Conservation (phyloP, 2,797 vertebrate genomes). For the Diceros bicornis region DNA sequence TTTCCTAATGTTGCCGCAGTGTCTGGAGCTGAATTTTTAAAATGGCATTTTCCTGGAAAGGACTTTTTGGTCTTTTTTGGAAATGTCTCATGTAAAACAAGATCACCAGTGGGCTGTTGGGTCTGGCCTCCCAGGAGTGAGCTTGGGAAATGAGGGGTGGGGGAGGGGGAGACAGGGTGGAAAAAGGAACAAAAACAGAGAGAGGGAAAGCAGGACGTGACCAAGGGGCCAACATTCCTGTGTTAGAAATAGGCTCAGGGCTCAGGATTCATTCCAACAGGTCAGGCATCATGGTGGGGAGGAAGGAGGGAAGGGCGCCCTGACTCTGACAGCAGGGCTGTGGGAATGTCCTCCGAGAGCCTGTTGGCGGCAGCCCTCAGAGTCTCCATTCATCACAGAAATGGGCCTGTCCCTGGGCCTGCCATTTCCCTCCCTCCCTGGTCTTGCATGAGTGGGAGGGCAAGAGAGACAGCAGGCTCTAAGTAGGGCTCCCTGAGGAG, state of each 20-base stretch:
- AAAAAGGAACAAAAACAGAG: slow-evolving; percentile 59
- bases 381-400: slow-evolving; percentile 1
- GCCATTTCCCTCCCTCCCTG: neutral
- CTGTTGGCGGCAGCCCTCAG: neutral
- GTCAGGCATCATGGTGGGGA: neutral
- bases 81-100: slow-evolving; percentile 84
- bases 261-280: slow-evolving; percentile 11
- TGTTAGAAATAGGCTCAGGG: slow-evolving; percentile 27
- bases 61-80: slow-evolving; percentile 83
- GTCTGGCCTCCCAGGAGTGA: slow-evolving; percentile 48
- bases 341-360: neutral
- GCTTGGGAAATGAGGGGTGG: slow-evolving; percentile 62
- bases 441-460: neutral
- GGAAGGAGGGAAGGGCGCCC: neutral
- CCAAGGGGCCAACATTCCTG: slow-evolving; percentile 51
- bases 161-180: neutral
- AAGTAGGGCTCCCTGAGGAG: neutral
- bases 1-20: slow-evolving; percentile 82
- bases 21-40: slow-evolving; percentile 81
- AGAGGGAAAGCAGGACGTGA: neutral
- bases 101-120: slow-evolving; percentile 70
- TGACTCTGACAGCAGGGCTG: neutral
- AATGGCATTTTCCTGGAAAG: slow-evolving; percentile 86
- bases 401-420: neutral
- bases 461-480: neutral